Evolutionary conservation across 2,113 vertebrate genomes (phyloP).

Genomic region (Gnathonemus echidnorhynchus): DNA sequence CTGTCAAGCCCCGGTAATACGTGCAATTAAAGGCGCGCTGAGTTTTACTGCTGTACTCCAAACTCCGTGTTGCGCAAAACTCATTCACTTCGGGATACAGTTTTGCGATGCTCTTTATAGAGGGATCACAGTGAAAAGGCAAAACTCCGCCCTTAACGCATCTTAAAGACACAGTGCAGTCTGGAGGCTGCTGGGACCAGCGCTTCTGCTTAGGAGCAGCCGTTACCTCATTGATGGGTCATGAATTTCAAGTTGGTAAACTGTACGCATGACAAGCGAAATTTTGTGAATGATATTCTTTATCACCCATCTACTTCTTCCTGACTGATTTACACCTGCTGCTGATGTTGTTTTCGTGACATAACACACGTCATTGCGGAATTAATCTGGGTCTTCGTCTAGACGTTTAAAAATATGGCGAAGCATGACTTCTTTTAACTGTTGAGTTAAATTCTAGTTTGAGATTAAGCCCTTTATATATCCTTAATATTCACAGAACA

Average conservation of each 20-base stretch:
- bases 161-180: constrained; percentile 9
- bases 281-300: neutral
- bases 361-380: neutral
- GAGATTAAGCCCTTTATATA: neutral
- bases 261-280: neutral
- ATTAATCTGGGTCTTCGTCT: neutral
- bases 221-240: neutral
- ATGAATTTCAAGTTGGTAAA: neutral
- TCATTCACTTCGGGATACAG: neutral
- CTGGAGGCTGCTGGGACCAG: neutral
- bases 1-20: neutral
- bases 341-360: neutral
- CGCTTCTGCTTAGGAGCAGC: neutral
- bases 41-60: neutral
- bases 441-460: neutral
- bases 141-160: constrained; percentile 5
- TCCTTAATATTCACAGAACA: neutral
- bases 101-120: constrained; percentile 21
- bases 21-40: neutral
- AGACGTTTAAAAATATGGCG: neutral
- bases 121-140: neutral
- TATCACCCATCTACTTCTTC: neutral
- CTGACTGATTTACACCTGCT: neutral
- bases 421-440: neutral
- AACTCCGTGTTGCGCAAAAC: neutral